Evolutionary conservation across 2,888 invertebrate genomes (phyloP), one percentile per base, ranked within the genome.

Genomic region (Pseudanteris insignis): DNA sequence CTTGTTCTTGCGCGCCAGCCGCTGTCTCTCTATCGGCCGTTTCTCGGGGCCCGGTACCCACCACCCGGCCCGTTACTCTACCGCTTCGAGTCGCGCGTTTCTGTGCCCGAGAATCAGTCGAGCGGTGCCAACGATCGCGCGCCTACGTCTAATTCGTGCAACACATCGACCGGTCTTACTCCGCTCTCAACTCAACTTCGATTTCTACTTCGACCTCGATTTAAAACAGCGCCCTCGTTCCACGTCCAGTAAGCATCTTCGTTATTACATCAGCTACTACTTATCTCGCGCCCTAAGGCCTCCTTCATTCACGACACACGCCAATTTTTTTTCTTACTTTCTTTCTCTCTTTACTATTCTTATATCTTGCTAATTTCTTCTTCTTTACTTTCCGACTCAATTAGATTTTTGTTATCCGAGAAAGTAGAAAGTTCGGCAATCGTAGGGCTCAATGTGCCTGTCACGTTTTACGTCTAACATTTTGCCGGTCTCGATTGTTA

Each of bases 101-200:
- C 63, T 66, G 67, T 67, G 66, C 66, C 68, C 70, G 70, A 70
- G 73, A 73, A 70, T 76, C 77, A 78, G 76, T 77, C 72, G 73
- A 68, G 70, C 67, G 59, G 60, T 62, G 58, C 50, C 55, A 48
- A 61, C 53, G 59, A 62, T 47, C 63, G 54, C 60, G 57, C 51
- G 58, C 61, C 36, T 38, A 26, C 36, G 54, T 44, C 26, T 37
- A 32, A 14, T 47, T 25, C 33, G 14, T 9, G 14, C 33, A 18
- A 38, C 33, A 21, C 26, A 29, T 2, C 47, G 57, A 44, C 59
- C 28, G 43, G 47, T 10, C 47, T 29, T 37, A 34, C 41, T 55
- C 58, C 47, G 54, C 64, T 57, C 47, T 37, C 51, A 61, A 50
- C 58, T 41, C 40, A 50, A 47, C 53, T 40, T 48, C 67, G 64